Conservation (phyloP, 2,888 invertebrate species). For the Watsonalla cultraria region DNA sequence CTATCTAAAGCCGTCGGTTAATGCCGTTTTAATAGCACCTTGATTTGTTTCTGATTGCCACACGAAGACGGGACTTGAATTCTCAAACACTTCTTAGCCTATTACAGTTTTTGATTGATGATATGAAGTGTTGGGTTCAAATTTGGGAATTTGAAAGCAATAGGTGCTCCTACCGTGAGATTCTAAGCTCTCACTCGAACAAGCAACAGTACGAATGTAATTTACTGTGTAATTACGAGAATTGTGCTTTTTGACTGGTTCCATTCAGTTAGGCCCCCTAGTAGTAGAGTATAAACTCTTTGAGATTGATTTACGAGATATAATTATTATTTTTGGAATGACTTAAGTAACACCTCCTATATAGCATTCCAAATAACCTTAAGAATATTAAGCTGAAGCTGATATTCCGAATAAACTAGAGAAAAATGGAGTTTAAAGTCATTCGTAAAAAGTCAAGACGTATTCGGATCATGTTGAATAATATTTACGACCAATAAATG, state of each 20-base stretch:
- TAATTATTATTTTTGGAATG: too few relatives aligned
- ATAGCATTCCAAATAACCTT: too few relatives aligned
- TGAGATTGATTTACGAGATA: too few relatives aligned
- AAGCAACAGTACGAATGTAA: not conserved
- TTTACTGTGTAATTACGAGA: not conserved
- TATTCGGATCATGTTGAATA: not conserved
- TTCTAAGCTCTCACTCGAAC: not conserved
- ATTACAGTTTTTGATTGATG: slow-evolving; percentile 52
- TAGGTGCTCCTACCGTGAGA: not conserved
- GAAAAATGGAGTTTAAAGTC: too few relatives aligned
- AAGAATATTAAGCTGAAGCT: too few relatives aligned
- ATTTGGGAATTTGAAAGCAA: slow-evolving; percentile 15
- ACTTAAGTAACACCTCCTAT: too few relatives aligned
- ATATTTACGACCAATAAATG: slow-evolving; percentile 7
- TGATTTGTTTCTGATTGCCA: slow-evolving; percentile 68
- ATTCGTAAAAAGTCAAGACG: too few relatives aligned
- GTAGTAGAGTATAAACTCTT: too few relatives aligned
- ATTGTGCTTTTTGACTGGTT: too few relatives aligned
- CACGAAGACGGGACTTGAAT: slow-evolving; percentile 45
- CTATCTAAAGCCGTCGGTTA: slow-evolving; percentile 52
- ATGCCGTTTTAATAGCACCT: slow-evolving; percentile 67
- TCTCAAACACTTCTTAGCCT: slow-evolving; percentile 32
- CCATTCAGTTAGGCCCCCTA: too few relatives aligned
- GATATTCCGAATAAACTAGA: too few relatives aligned
- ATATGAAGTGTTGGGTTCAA: slow-evolving; percentile 32